phyloP scores from a whole-genome alignment of 2,888 invertebrate species.

The Macaria liturata region DNA sequence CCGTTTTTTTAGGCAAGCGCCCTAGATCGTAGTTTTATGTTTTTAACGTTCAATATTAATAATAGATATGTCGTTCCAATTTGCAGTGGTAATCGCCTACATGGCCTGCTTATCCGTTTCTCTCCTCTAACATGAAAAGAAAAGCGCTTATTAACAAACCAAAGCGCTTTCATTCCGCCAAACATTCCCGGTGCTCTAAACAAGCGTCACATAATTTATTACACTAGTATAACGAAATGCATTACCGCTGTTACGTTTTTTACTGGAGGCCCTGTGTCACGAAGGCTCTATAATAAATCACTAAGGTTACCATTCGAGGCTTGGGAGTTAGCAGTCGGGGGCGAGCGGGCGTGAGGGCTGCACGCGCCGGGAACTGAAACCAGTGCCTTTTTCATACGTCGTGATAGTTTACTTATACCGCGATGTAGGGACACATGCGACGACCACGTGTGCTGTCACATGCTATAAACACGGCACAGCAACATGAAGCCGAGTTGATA shows the following conservation, averaged over 20 bases:
- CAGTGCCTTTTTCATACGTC: background rate
- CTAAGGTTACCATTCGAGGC: constrained; percentile 45
- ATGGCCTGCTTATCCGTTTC: no score
- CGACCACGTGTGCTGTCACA: constrained; percentile 45
- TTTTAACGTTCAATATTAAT: no score
- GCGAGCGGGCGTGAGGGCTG: constrained; percentile 61
- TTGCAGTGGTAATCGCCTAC: no score
- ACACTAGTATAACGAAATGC: constrained; percentile 47
- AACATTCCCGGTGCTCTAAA: constrained; percentile 3
- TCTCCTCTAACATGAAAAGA: no score
- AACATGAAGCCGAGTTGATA: constrained; percentile 29
- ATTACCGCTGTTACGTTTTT: constrained; percentile 58
- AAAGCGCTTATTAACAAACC: no score
- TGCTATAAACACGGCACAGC: constrained; percentile 27
- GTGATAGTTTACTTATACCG: constrained; percentile 33
- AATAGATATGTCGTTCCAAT: no score
- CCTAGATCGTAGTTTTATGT: no score
- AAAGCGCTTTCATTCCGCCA: background rate
- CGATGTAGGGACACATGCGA: constrained; percentile 55
- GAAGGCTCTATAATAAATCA: constrained; percentile 62
- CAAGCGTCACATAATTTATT: constrained; percentile 47
- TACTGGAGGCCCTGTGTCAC: constrained; percentile 59
- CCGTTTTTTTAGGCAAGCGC: no score
- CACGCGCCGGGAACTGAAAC: constrained; percentile 38
- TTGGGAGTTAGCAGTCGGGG: constrained; percentile 50